Conservation (phyloP, 2,888 invertebrate genomes). For the Cynaeus angustus region DNA sequence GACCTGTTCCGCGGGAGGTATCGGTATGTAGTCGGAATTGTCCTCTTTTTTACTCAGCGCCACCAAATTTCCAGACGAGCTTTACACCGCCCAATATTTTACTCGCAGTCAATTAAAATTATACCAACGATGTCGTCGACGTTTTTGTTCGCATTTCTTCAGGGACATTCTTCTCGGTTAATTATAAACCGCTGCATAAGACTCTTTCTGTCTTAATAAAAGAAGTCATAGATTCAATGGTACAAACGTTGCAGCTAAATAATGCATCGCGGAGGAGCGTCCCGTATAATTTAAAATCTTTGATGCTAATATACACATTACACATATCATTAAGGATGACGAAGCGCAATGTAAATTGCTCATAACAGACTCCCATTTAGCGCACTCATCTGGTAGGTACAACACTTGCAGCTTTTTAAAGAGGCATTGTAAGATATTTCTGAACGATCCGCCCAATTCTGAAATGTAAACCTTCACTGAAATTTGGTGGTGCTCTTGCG, state of each 20-base stretch:
- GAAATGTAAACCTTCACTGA: too few species aligned
- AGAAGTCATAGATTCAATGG: constrained; percentile 26
- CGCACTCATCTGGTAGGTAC: constrained; percentile 1
- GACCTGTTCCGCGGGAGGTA: constrained; percentile 64
- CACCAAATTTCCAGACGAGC: constrained; percentile 62
- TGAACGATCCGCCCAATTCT: too few species aligned
- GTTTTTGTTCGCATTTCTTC: constrained; percentile 37
- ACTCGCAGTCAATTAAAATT: constrained; percentile 63
- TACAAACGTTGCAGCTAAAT: constrained; percentile 46
- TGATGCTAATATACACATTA: constrained; percentile 13
- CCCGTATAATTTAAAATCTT: constrained; percentile 45
- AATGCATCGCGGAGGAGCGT: constrained; percentile 54
- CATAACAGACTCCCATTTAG: constrained; percentile 7
- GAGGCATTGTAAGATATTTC: not conserved
- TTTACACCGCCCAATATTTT: constrained; percentile 61
- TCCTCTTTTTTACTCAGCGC: constrained; percentile 61
- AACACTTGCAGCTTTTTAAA: constrained; percentile 1
- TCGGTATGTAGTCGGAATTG: constrained; percentile 60
- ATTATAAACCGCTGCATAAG: constrained; percentile 32
- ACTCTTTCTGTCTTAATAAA: constrained; percentile 35
- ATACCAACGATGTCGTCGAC: constrained; percentile 48
- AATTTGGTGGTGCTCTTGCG: too few species aligned
- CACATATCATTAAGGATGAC: constrained; percentile 17
- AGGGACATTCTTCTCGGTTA: constrained; percentile 37
- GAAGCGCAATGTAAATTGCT: constrained; percentile 11